Conservation (phyloP, 2,797 vertebrate species). For the Poliocrania exsul region DNA sequence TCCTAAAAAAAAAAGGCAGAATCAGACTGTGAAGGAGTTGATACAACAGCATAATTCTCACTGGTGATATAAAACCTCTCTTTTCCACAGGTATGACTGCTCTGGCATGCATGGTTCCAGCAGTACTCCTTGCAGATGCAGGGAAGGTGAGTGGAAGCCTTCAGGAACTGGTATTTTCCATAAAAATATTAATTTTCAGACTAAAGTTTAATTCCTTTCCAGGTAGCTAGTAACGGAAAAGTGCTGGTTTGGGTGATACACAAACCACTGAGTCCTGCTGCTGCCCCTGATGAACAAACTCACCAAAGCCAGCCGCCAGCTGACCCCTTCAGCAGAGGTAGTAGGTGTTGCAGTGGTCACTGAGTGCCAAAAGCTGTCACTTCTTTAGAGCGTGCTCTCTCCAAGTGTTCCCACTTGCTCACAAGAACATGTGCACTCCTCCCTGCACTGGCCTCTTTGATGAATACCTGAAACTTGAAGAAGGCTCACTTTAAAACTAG, state of each 20-base stretch:
- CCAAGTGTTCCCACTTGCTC: rapidly evolving
- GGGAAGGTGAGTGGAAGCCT: neutral
- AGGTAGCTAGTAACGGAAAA: neutral
- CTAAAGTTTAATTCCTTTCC: neutral
- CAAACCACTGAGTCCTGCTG: neutral
- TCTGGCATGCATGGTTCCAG: neutral
- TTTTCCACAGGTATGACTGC: neutral
- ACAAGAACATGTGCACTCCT: neutral
- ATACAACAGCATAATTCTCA: neutral
- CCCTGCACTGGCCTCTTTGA: neutral
- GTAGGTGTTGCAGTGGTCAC: neutral
- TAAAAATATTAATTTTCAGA: neutral
- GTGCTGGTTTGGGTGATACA: neutral
- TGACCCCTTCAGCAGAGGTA: neutral
- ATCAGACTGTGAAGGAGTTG: neutral
- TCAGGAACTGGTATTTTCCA: neutral
- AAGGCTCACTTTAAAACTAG: neutral
- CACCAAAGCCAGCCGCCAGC: neutral
- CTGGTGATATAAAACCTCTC: neutral
- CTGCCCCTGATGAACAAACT: neutral
- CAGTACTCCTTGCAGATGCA: neutral
- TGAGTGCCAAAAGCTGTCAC: neutral
- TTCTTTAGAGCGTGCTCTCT: neutral
- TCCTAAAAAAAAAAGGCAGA: neutral
- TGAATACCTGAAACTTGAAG: neutral